Base-by-base conservation (phyloP, 2,113 vertebrate species). In the Stigmatopora argus region DNA sequence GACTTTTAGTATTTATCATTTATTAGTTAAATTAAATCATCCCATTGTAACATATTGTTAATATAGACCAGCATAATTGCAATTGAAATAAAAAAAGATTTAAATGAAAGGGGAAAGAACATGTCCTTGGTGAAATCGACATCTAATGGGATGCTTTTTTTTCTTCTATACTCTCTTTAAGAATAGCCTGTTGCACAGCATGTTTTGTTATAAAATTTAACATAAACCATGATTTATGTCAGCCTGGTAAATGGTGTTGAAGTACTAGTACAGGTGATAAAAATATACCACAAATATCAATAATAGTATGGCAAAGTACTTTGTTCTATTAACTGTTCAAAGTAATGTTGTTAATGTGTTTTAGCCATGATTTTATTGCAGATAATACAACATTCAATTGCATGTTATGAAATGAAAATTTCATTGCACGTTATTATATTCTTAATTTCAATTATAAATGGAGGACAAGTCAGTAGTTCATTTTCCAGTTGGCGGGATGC, bases 401-500 rank as follows among this genome's bases (percentile, higher is more conserved):
- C 53, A 41, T 12, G 57, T 41, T 60, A 19, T 13, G 6, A 4
- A 19, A 19, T 61, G n/a, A 5, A 45, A 45, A 45, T 61, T 13
- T 6, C 19, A 13, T 6, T 5, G 12, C 59, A 23, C 59, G 14
- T 61, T 19, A 23, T 7, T 44, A 49, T 65, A 18, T 74, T 77
- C 48, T 61, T 61, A 45, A 60, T 80, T 81, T 65, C 64, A 66
- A 14, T 67, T 72, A 70, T 70, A 65, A 60, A 64, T 44, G 57
- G 66, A 72, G 55, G 41, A 62, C 34, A 26, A 74, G 71, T 56
- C 53, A 62, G 57, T 56, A 73, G 78, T 83, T 86, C 66, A 82
- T 87, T 87, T 86, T 87, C 78, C 82, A 80, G 79, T 79, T 82
- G 79, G 82, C 80, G 41, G 85, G 80, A 80, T 82, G 81, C 79